phyloP scores from a whole-genome alignment of 2,888 invertebrate species.

The Synanthedon vespiformis region DNA sequence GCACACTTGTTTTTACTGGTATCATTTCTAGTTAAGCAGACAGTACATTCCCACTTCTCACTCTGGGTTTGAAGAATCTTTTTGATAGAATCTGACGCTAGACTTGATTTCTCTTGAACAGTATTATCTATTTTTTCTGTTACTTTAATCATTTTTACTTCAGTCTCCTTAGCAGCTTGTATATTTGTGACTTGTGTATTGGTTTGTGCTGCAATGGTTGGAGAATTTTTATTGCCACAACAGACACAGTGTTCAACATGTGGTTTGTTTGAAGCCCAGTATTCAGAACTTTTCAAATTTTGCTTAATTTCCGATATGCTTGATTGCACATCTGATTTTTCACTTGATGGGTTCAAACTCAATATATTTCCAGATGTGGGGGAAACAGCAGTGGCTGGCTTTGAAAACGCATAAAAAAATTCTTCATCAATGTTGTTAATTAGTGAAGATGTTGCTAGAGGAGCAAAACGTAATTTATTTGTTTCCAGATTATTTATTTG shows the following conservation, averaged over 20 bases:
- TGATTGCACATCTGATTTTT: too few relatives aligned
- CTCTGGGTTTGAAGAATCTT: slow-evolving; percentile 24
- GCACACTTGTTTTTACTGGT: too few relatives aligned
- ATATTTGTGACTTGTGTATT: neutral
- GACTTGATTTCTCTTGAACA: slow-evolving; percentile 9
- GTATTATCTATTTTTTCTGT: slow-evolving; percentile 7
- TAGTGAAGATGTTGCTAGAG: too few relatives aligned
- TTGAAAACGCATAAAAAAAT: too few relatives aligned
- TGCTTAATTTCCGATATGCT: too few relatives aligned
- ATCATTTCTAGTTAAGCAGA: too few relatives aligned
- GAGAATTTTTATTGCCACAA: slow-evolving; percentile 24
- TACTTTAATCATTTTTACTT: slow-evolving; percentile 1
- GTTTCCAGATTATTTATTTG: too few relatives aligned
- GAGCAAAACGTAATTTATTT: too few relatives aligned
- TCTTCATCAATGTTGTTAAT: too few relatives aligned
- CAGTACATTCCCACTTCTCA: slow-evolving; percentile 9
- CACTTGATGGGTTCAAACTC: too few relatives aligned
- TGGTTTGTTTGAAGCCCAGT: slow-evolving; percentile 31
- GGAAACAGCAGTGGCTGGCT: too few relatives aligned
- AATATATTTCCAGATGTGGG: too few relatives aligned
- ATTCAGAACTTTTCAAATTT: slow-evolving; percentile 31
- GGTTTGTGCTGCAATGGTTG: neutral
- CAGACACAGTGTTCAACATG: slow-evolving; percentile 30
- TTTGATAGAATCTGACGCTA: slow-evolving; percentile 13
- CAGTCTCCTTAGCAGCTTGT: slow-evolving; percentile 5